Base-by-base conservation (phyloP, 2,888 invertebrate species). In the Autographa pulchrina region DNA sequence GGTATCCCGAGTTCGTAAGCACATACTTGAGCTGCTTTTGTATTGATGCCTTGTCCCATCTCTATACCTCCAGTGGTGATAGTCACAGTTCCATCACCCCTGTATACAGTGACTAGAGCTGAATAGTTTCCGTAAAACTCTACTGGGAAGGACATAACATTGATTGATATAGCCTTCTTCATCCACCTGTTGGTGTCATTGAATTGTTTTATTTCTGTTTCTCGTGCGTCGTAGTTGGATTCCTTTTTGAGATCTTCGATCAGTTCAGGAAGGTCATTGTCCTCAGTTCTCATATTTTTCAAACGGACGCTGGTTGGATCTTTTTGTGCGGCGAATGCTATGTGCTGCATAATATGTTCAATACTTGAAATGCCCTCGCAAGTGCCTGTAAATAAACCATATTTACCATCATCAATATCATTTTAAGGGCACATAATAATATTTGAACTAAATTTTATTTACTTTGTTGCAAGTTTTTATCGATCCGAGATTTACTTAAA, bases 31-130 rank as follows among this genome's bases (percentile, higher is more conserved):
- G 97, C 97, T 0, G 96, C 97, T 96, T 98, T 98, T 0, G 98
- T 98, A 78, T 98, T 97, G 52, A 98, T 96, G 0, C 98, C 98
- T 95, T 98, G 98, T 0, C 98, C 98, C 93, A 97, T 96, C 92
- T 97, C 97, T 62, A 97, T 94, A 0, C 97, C 97, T 7, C 97
- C 97, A 68, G 97, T 97, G 0, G 96, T 93, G 0, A 98, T 92
- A 0, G 97, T 96, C 0, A 98, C 97, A 1, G 97, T 96, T 0
- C 97, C 97, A 88, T 98, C 97, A 0, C 96, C 95, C 72, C 97
- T 96, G 84, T 97, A 98, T 75, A 98, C 96, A 0, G 97, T 96
- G 0, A 98, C 96, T 74, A 96, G 89, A 0, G 96, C 96, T 56
- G 96, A 94, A 81, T 96, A 97, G 62, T 96, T 96, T 0, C 97